Base-by-base conservation (phyloP, 2,113 vertebrate genomes). In the Notothenia rossii region DNA sequence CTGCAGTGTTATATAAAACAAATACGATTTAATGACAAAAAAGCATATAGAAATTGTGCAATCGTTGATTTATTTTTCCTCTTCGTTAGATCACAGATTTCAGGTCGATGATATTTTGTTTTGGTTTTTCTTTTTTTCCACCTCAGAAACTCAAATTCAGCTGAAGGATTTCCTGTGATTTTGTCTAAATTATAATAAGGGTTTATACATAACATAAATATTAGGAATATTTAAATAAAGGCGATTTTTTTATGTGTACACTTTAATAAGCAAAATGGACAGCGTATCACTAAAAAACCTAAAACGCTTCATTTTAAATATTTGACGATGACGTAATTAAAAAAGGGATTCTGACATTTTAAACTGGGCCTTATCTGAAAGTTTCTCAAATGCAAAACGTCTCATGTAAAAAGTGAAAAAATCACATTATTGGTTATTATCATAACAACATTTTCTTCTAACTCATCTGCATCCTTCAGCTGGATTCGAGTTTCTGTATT, bases 31-130 rank as follows among this genome's bases (percentile, higher is more conserved):
- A 98, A 98, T 98, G 97, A 98, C 95, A 97, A 96, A 97, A 95
- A 95, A 96, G 96, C 96, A 96, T 96, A 83, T 95, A 96, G 97
- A 95, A 96, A 96, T 94, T 98, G 97, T 98, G 97, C 97, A 99
- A 94, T 93, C 95, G 87, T 89, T 93, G 79, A 85, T 97, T 97
- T 96, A 93, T 96, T 95, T 82, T 94, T 82, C 83, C 94, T 95
- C 96, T 84, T 88, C 61, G 72, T 81, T 79, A 86, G 83, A 82
- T 94, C 93, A 94, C 93, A 94, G 93, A 93, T 92, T 93, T 93
- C 82, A 93, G 93, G 93, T 94, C 93, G 62, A 90, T 89, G 86
- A 60, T 86, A 59, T 85, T 84, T 65, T 91, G 82, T 56, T 86
- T 91, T 91, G 91, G 88, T 87, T 88, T 92, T 76, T 22, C 20